Conservation (phyloP, 2,888 invertebrate species). For the Hydriomena furcata region DNA sequence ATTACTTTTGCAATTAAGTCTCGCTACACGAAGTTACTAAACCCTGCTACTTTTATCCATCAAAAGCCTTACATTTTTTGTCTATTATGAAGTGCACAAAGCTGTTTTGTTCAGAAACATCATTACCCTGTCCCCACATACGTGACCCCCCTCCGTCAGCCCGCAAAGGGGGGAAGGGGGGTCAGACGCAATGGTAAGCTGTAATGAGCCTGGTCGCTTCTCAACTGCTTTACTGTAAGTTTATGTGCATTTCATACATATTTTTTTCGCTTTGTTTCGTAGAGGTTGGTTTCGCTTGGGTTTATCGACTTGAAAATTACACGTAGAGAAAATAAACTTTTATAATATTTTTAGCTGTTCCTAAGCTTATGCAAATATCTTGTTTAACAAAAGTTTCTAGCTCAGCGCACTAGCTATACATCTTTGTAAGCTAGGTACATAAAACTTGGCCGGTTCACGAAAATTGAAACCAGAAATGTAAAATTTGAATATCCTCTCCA, state of each 20-base stretch:
- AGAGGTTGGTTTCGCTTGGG: conserved; percentile 21
- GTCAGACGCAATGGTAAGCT: conserved; percentile 36
- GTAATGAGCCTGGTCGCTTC: conserved; percentile 38
- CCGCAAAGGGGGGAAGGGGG: conserved; percentile 10
- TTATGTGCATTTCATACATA: conserved; percentile 42
- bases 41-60: background rate
- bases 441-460: conserved; percentile 11
- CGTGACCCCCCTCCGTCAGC: conserved; percentile 34
- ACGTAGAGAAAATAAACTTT: too few relatives aligned
- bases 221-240: conserved; percentile 37
- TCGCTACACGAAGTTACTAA: background rate
- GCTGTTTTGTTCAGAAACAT: conserved; percentile 40
- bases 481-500: conserved; percentile 26
- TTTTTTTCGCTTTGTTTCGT: conserved; percentile 34
- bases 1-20: too few relatives aligned
- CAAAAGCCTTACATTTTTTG: conserved; percentile 26
- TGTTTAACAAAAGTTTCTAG: too few relatives aligned
- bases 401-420: background rate
- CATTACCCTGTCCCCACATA: conserved; percentile 36
- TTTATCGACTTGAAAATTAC: conserved; percentile 7
- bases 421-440: conserved; percentile 1
- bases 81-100: conserved; percentile 39
- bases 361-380: too few relatives aligned
- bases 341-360: too few relatives aligned
- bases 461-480: conserved; percentile 20